Evolutionary conservation across 2,797 vertebrate genomes (phyloP).

Genomic region (Betta splendens): DNA sequence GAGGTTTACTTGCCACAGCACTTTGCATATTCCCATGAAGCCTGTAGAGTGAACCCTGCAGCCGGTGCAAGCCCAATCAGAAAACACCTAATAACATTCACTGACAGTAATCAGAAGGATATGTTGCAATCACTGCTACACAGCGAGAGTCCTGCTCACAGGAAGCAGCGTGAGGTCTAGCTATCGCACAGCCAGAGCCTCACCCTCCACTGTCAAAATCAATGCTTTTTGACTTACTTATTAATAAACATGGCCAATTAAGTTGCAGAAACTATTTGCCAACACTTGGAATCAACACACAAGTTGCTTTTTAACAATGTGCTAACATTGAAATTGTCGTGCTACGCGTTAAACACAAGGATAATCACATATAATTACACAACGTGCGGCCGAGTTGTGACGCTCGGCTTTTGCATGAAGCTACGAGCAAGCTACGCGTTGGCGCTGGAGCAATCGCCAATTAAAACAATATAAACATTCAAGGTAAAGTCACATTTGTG

Average conservation of each 20-base stretch:
- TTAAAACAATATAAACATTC: too few species aligned
- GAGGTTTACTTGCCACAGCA: slow-evolving; percentile 64
- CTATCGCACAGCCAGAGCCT: slow-evolving; percentile 66
- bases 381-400: slow-evolving; percentile 20
- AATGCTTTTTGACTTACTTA: slow-evolving; percentile 75
- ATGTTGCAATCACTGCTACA: slow-evolving; percentile 81
- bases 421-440: slow-evolving; percentile 1
- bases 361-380: slow-evolving; percentile 22
- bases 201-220: slow-evolving; percentile 73
- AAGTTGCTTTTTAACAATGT: slow-evolving; percentile 44
- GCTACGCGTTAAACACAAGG: slow-evolving; percentile 42
- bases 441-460: neutral
- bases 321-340: slow-evolving; percentile 35
- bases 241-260: slow-evolving; percentile 80
- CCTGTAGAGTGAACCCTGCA: slow-evolving; percentile 70
- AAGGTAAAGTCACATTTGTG: too few species aligned
- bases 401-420: slow-evolving; percentile 11
- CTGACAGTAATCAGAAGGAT: slow-evolving; percentile 81
- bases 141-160: slow-evolving; percentile 73
- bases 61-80: slow-evolving; percentile 74
- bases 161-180: slow-evolving; percentile 66
- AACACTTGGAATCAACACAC: slow-evolving; percentile 58
- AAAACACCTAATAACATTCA: slow-evolving; percentile 76
- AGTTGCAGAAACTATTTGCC: slow-evolving; percentile 72
- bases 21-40: slow-evolving; percentile 78